Conservation (phyloP, 1,140 invertebrate species). For the Drosophila sp. region DNA sequence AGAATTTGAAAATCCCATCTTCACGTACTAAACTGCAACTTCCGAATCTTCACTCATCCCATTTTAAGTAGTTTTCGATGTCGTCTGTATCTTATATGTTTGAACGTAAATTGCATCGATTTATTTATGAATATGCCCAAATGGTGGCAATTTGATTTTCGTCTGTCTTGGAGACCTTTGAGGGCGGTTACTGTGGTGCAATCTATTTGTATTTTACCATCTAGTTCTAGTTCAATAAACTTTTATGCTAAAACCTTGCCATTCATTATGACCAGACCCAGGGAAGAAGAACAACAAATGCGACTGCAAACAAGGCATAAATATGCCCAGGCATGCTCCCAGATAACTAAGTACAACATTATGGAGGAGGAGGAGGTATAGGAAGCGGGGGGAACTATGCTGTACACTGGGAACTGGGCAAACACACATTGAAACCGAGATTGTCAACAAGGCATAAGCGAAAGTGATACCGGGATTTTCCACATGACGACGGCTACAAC, state of each 20-base stretch:
- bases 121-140: constrained; percentile 19
- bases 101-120: constrained; percentile 25
- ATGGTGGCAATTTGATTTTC: constrained; percentile 1
- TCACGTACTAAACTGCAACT: background rate
- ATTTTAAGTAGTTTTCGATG: constrained; percentile 36
- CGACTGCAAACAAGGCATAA: constrained; percentile 55
- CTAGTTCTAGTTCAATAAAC: constrained; percentile 74
- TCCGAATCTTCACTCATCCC: background rate
- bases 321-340: constrained; percentile 70
- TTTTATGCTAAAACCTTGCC: constrained; percentile 79
- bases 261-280: constrained; percentile 45
- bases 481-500: constrained; percentile 56
- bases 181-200: constrained; percentile 8
- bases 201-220: constrained; percentile 47
- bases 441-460: constrained; percentile 80
- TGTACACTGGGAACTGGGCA: constrained; percentile 26
- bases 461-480: constrained; percentile 82
- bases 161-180: background rate
- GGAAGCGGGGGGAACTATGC: background rate
- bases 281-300: constrained; percentile 26
- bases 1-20: too few species aligned
- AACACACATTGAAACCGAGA: constrained; percentile 77
- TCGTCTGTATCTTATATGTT: constrained; percentile 1
- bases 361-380: background rate
- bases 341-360: constrained; percentile 45